These are phyloP conservation scores for Oreortyx pictus DNA, from an alignment of 2,797 vertebrate genomes.

Conservation along the genomic window DNA sequence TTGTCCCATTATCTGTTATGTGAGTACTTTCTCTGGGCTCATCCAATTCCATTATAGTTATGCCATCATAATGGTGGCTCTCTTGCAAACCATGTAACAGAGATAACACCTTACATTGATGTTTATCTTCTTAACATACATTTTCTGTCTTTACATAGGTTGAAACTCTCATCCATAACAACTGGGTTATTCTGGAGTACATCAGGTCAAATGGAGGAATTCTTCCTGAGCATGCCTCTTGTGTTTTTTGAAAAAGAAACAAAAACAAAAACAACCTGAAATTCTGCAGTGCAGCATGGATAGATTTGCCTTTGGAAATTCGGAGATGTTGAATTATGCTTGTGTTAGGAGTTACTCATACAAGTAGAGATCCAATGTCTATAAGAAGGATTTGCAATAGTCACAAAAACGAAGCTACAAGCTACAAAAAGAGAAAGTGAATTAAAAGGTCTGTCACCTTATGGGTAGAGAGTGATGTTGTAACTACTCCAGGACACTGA, in stretches of 20 bases:
- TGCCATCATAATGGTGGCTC: not conserved
- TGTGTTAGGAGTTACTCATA: not conserved
- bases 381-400: not conserved
- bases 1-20: not conserved
- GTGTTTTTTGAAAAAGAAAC: not conserved
- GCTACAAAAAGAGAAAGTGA: not conserved
- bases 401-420: not conserved
- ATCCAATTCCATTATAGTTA: not conserved
- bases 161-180: not conserved
- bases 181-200: not conserved
- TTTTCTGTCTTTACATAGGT: not conserved
- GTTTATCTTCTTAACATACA: not conserved
- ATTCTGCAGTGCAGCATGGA: not conserved
- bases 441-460: not conserved
- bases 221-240: not conserved
- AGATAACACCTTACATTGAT: not conserved
- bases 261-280: not conserved
- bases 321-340: not conserved
- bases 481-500: not conserved
- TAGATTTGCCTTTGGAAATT: not conserved
- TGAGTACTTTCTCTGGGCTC: not conserved
- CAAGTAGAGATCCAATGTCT: not conserved
- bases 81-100: not conserved
- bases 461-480: slow-evolving; percentile 9
- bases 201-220: not conserved